Evolutionary conservation across 2,113 vertebrate genomes (phyloP), one percentile per base, ranked within the genome.

Genomic region (Coregonus clupeaformis): DNA sequence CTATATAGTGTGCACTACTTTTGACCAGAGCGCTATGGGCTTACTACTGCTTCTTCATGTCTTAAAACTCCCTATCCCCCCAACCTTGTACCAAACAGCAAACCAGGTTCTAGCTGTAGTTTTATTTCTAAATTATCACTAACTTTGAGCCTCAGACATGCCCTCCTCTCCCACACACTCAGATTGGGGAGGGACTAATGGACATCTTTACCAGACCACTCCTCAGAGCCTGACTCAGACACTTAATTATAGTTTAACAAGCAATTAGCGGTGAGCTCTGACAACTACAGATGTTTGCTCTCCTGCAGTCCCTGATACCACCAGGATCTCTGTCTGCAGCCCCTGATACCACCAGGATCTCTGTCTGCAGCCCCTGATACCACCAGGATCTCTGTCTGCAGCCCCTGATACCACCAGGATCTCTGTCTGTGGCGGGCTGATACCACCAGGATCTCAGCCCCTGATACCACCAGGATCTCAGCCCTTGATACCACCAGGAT

Each of bases 251-350:
- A 77, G 81, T 75, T 87, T 79, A 82, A 84, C 82, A 80, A 81
- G 68, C 86, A 83, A 88, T 88, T 88, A 86, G 82, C 77, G n/a
- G 2, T 14, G 71, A 45, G 16, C 68, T 63, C 74, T 55, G 82
- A 86, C 84, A 68, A 59, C 72, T 27, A 24, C 79, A 85, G 84
- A 86, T 84, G 88, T 89, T 87, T 82, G 45, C 76, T 74, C 70
- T 85, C 76, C 69, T 52, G 73, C 57, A 25, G 64, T n/a, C 68
- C 65, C 75, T 68, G 27, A 27, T 27, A 27, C 27, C 27, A 27
- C 27, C 27, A 27, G 27, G 27, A 27, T 27, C 27, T 27, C n/a
- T n/a, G n/a, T n/a, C n/a, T n/a, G n/a, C 27, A 27, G 27, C 27
- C 27, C 27, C 27, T 27, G 27, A 27, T 27, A 27, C 27, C 27